Conservation (phyloP, 2,797 vertebrate species). For the Capromys pilorides region DNA sequence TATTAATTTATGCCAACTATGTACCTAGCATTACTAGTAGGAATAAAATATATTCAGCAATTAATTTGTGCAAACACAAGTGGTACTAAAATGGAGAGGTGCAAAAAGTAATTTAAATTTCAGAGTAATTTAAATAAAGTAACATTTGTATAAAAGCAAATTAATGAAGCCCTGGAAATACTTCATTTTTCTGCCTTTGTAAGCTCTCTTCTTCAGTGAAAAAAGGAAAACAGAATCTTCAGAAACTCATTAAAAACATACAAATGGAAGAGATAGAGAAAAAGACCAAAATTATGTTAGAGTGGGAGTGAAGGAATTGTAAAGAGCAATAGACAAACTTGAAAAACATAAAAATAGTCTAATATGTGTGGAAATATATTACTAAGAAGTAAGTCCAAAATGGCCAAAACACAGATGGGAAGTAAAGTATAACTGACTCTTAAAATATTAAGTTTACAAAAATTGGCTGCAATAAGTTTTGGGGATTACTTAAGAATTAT, state of each 20-base stretch:
- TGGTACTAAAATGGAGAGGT: not conserved
- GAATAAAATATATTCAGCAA: not conserved
- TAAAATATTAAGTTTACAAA: not conserved
- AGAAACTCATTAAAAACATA: not conserved
- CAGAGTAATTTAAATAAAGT: not conserved
- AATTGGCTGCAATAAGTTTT: not conserved
- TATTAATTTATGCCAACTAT: not conserved
- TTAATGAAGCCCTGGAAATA: not conserved
- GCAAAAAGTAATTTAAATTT: slow-evolving; percentile 42
- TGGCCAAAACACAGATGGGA: not conserved
- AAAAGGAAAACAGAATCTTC: not conserved
- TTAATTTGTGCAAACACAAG: not conserved
- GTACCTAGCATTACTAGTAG: not conserved
- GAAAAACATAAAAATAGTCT: not conserved
- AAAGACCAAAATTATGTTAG: not conserved
- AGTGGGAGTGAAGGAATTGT: not conserved
- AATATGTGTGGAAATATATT: not conserved
- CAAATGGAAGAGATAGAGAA: not conserved
- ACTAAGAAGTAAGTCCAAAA: slow-evolving; percentile 19
- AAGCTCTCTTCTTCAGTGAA: not conserved
- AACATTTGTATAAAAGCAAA: slow-evolving; percentile 31
- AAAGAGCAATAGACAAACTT: not conserved
- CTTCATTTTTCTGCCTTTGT: not conserved
- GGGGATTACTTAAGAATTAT: not conserved
- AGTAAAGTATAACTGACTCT: slow-evolving; percentile 3